phyloP scores from a whole-genome alignment of 2,888 invertebrate genomes.

The Myopa tessellatipennis region DNA sequence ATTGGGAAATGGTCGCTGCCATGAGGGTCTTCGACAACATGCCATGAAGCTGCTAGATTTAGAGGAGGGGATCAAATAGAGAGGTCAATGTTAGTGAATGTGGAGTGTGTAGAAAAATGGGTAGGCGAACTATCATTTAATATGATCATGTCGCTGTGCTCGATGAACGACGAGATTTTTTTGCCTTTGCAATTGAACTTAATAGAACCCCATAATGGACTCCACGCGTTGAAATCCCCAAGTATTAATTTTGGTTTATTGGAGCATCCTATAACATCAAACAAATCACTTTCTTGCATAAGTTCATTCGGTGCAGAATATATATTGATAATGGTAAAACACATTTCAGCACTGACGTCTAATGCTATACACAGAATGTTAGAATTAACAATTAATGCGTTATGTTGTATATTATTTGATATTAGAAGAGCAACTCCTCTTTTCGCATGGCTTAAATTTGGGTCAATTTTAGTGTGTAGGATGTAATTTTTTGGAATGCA shows the following conservation, averaged over 20 bases:
- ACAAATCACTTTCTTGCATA: background rate
- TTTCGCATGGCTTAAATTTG: background rate
- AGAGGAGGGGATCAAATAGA: background rate
- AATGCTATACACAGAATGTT: background rate
- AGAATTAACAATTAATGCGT: background rate
- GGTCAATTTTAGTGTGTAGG: background rate
- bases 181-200: conserved; percentile 6
- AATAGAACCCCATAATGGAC: conserved; percentile 8
- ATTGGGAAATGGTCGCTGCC: conserved; percentile 25
- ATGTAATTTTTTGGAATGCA: conserved; percentile 3
- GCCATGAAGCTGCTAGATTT: background rate
- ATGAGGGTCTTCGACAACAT: background rate
- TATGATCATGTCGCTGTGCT: background rate
- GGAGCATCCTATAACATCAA: background rate
- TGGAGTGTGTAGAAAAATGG: conserved; percentile 22
- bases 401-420: background rate
- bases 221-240: conserved; percentile 28
- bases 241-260: background rate
- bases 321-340: background rate
- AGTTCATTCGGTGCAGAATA: background rate
- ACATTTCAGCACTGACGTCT: background rate
- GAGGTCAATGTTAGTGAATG: conserved; percentile 15
- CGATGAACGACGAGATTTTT: background rate
- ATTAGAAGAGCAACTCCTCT: conserved; percentile 10
- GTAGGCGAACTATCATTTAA: conserved; percentile 17